Evolutionary conservation across 2,797 vertebrate genomes (phyloP).

Genomic region (Poecilia velifera): DNA sequence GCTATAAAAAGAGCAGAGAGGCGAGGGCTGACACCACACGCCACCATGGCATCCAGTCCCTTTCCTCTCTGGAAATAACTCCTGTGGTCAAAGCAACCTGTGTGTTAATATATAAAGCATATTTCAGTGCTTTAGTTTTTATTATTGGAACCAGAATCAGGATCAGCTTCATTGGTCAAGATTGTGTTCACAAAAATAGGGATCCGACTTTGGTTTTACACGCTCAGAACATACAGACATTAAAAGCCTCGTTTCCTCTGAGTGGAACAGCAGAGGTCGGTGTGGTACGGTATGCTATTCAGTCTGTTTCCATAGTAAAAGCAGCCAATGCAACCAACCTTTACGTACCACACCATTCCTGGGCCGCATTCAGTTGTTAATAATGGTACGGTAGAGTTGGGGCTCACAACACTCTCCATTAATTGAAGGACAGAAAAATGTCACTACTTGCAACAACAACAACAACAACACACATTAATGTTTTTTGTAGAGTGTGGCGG

Average conservation of each 20-base stretch:
- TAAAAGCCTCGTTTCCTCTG: neutral
- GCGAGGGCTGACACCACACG: conserved; percentile 15
- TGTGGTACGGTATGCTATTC: neutral
- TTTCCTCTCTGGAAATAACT: conserved; percentile 56
- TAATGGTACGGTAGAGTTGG: neutral
- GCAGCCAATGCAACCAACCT: neutral
- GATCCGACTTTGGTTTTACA: neutral
- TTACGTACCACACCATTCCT: neutral
- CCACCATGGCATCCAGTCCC: conserved; percentile 32
- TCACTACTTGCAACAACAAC: neutral
- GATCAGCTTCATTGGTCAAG: neutral
- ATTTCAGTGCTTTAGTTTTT: conserved; percentile 32
- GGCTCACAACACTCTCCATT: neutral
- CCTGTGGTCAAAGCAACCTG: conserved; percentile 30
- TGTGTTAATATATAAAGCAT: conserved; percentile 33
- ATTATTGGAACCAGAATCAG: neutral
- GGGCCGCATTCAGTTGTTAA: neutral
- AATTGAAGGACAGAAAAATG: neutral
- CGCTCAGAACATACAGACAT: neutral
- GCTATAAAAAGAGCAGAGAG: conserved; percentile 48
- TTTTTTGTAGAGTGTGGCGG: neutral
- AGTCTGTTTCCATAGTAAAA: neutral
- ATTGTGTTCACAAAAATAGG: neutral
- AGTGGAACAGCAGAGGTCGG: neutral
- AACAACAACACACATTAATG: neutral